Evolutionary conservation across 1,140 invertebrate genomes (phyloP).

Genomic region (Ooceraea biroi): DNA sequence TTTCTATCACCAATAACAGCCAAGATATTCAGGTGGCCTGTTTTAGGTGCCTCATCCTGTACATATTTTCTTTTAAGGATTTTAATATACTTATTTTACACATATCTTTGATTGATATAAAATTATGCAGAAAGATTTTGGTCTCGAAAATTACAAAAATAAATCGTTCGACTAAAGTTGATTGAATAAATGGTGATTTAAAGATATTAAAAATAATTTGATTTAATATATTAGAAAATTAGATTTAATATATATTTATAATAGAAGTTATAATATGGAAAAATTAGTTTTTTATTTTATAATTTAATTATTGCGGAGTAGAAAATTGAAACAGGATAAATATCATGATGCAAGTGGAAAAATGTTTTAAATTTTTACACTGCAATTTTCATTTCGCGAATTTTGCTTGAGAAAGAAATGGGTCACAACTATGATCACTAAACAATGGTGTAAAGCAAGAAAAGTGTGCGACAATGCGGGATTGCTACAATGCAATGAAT

Average conservation of each 20-base stretch:
- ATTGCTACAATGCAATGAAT: conserved; percentile 19
- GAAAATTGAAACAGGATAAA: not conserved
- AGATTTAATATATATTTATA: not conserved
- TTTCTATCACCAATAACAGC: no score
- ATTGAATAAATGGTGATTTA: conserved; percentile 11
- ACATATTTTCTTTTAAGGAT: no score
- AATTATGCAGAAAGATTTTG: no score
- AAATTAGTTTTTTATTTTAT: not conserved
- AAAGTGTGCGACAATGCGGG: conserved; percentile 33
- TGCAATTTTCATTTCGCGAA: not conserved
- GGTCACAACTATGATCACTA: conserved; percentile 25
- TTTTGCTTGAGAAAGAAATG: conserved; percentile 37
- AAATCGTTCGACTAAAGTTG: not conserved
- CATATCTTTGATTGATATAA: no score
- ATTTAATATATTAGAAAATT: no score
- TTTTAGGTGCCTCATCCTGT: no score
- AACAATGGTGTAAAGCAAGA: conserved; percentile 33
- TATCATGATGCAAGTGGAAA: conserved; percentile 21
- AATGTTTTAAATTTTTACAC: not conserved
- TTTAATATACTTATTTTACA: no score
- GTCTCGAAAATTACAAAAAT: no score
- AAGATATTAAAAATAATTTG: not conserved
- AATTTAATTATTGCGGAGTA: not conserved
- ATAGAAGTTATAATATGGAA: not conserved
- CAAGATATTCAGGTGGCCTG: no score